These are phyloP conservation scores for Vireo altiloquus DNA, from an alignment of 2,113 vertebrate species.

Conservation along the genomic window DNA sequence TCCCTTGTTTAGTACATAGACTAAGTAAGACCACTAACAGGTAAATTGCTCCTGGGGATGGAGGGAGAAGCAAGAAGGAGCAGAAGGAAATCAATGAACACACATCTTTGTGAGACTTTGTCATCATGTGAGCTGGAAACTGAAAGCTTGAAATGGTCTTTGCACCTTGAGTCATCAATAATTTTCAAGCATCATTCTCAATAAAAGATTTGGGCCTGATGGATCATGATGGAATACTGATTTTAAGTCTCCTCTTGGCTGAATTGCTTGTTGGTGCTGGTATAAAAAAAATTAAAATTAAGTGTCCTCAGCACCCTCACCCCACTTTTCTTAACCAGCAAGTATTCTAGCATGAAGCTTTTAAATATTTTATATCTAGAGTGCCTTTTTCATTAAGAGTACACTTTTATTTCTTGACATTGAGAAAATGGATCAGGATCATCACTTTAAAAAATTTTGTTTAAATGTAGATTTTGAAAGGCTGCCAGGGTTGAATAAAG, in stretches of 20 bases:
- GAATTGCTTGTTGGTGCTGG: background rate
- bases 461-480: constrained; percentile 55
- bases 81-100: background rate
- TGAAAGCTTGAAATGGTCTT: background rate
- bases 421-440: constrained; percentile 29
- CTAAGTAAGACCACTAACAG: background rate
- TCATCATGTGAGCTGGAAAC: background rate
- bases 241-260: background rate
- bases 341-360: constrained; percentile 1
- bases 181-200: background rate
- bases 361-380: constrained; percentile 49
- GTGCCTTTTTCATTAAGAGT: constrained; percentile 48
- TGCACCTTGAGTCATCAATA: background rate
- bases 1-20: background rate
- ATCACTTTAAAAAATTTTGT: constrained; percentile 25
- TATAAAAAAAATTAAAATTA: background rate
- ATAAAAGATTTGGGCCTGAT: background rate
- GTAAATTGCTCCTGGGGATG: background rate
- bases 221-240: background rate
- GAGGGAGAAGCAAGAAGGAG: background rate
- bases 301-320: background rate
- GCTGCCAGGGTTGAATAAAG: constrained; percentile 26
- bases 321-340: background rate
- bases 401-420: constrained; percentile 17
- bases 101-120: background rate